Conservation (phyloP, 2,797 vertebrate genomes). For the Mustela erminea region DNA sequence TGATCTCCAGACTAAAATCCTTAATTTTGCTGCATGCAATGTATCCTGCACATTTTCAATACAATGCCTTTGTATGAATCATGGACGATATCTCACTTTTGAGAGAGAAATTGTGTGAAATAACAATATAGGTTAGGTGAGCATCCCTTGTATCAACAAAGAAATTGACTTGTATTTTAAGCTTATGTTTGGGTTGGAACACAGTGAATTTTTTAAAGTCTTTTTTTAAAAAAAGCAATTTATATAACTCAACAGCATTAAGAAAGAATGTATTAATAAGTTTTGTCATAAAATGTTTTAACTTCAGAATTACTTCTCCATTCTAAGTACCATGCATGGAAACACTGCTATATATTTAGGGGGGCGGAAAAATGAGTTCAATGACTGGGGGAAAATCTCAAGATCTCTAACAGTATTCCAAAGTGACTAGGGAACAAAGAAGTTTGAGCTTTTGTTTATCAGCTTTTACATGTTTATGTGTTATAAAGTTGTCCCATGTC, state of each 20-base stretch:
- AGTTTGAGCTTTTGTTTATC: not conserved
- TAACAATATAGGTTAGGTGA: slow-evolving; percentile 41
- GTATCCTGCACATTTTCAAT: not conserved
- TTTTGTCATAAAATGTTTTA: not conserved
- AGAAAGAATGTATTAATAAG: not conserved
- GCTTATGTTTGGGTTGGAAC: not conserved
- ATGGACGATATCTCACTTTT: not conserved
- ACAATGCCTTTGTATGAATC: not conserved
- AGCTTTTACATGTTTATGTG: not conserved
- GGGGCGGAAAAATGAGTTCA: not conserved
- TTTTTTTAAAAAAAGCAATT: not conserved
- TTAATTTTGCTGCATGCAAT: slow-evolving; percentile 65
- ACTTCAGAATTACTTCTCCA: not conserved
- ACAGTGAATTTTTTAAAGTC: not conserved
- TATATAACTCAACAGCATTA: not conserved
- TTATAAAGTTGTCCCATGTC: not conserved
- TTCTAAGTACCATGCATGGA: not conserved
- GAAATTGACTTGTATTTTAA: slow-evolving; percentile 44
- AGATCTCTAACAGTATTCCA: not conserved
- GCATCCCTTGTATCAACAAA: slow-evolving; percentile 5
- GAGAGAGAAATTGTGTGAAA: slow-evolving; percentile 8
- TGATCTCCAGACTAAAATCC: slow-evolving; percentile 56
- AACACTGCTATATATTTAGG: not conserved
- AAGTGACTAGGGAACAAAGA: not conserved
- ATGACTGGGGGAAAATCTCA: not conserved